Evolutionary conservation across 2,113 vertebrate species (phyloP).

Genomic region (Pachycephala philippinensis): DNA sequence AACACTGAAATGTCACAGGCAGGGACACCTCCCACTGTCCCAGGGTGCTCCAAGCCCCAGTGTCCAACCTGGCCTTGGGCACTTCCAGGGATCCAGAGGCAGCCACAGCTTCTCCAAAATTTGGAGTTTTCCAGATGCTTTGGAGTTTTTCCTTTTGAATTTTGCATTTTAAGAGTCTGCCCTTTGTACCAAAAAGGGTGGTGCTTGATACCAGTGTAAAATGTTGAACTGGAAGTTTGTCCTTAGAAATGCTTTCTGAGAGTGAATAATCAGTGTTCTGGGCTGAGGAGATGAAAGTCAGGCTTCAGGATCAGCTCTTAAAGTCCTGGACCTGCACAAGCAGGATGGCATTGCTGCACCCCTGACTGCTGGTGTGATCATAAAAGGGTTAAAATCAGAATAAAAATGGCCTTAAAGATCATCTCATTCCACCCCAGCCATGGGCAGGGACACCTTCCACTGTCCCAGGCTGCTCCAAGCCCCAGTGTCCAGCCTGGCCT

Average conservation of each 20-base stretch:
- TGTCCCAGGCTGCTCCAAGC: background rate
- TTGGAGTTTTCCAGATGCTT: background rate
- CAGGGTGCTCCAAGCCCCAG: background rate
- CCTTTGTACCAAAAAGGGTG: background rate
- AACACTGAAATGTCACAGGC: background rate
- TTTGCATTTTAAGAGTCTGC: background rate
- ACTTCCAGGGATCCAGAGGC: background rate
- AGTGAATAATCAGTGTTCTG: background rate
- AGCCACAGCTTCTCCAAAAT: too few relatives aligned
- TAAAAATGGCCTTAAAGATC: background rate
- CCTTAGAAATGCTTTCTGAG: background rate
- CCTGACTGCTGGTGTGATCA: background rate
- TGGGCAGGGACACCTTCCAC: background rate
- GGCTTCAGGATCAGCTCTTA: background rate
- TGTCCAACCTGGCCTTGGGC: background rate
- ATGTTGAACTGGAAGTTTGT: background rate
- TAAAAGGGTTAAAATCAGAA: background rate
- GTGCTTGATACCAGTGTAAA: background rate
- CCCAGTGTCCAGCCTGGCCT: background rate
- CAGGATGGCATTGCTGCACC: background rate
- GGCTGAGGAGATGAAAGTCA: background rate
- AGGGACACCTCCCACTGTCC: background rate
- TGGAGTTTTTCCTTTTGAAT: background rate
- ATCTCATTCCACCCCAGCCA: accelerated
- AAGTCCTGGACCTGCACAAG: background rate